These are phyloP conservation scores for Bothrops jararaca DNA, from an alignment of 2,113 vertebrate genomes.

Conservation along the genomic window DNA sequence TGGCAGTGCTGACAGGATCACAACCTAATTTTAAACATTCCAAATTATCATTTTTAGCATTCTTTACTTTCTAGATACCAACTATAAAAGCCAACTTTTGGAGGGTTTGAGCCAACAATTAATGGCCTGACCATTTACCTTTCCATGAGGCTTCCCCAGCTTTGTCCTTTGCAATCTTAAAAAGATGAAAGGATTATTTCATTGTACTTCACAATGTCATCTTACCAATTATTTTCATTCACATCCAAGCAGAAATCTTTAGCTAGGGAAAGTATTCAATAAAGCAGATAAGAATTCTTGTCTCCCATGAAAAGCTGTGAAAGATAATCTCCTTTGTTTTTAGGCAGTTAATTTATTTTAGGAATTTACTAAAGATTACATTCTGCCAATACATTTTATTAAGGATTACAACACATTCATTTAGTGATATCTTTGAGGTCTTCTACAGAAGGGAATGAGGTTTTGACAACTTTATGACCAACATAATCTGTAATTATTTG, in stretches of 20 bases:
- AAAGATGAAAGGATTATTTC: background rate
- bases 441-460: background rate
- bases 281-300: slow-evolving; percentile 13
- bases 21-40: background rate
- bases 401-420: background rate
- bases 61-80: background rate
- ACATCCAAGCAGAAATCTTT: slow-evolving; percentile 18
- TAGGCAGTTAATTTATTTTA: slow-evolving; percentile 17
- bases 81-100: background rate
- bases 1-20: background rate
- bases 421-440: background rate
- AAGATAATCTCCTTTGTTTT: slow-evolving; percentile 23
- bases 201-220: slow-evolving; percentile 6
- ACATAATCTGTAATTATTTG: background rate
- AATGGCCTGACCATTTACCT: background rate
- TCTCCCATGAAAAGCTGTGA: slow-evolving; percentile 8
- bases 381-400: slow-evolving; percentile 10
- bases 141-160: background rate
- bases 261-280: slow-evolving; percentile 8
- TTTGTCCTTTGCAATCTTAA: background rate
- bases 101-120: background rate
- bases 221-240: slow-evolving; percentile 14
- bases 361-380: slow-evolving; percentile 2
- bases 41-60: background rate
- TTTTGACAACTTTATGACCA: slow-evolving; percentile 1